Evolutionary conservation across 2,113 vertebrate genomes (phyloP).

Genomic region (Callionymus lyra): DNA sequence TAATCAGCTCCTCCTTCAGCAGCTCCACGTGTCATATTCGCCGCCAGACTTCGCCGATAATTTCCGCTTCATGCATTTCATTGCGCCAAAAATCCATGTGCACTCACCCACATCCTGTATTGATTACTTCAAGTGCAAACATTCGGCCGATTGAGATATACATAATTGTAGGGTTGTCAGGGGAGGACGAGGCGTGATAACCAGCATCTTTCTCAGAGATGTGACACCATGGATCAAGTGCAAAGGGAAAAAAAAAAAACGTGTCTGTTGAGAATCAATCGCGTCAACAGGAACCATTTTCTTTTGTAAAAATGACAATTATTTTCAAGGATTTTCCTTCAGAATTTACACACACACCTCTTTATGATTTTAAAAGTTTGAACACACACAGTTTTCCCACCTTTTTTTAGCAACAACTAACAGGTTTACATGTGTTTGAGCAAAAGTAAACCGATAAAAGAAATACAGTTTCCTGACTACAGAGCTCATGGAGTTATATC

Average conservation of each 20-base stretch:
- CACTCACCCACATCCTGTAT: constrained; percentile 98
- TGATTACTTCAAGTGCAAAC: constrained; percentile 99
- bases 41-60: constrained; percentile 79
- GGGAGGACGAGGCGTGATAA: constrained; percentile 82
- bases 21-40: constrained; percentile 79
- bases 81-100: constrained; percentile 92
- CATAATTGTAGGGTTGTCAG: constrained; percentile 98
- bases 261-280: too few relatives aligned
- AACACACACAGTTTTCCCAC: too few relatives aligned
- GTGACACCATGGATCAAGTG: constrained; percentile 6
- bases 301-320: too few relatives aligned
- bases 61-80: constrained; percentile 99
- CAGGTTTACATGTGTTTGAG: too few relatives aligned
- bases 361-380: too few relatives aligned
- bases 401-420: too few relatives aligned
- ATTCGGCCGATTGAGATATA: constrained; percentile 93
- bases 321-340: too few relatives aligned
- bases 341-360: too few relatives aligned
- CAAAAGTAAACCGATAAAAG: too few relatives aligned
- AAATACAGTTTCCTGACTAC: background rate
- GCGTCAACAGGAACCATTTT: too few relatives aligned
- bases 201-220: constrained; percentile 64
- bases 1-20: constrained; percentile 72
- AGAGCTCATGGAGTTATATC: too few relatives aligned
- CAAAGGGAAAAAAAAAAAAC: constrained; percentile 53